A percentile compares a stretch with the other conserved stretches of the same genome.
Conservation (phyloP, 2,888 invertebrate genomes). For the Acanthopleura granulata region DNA sequence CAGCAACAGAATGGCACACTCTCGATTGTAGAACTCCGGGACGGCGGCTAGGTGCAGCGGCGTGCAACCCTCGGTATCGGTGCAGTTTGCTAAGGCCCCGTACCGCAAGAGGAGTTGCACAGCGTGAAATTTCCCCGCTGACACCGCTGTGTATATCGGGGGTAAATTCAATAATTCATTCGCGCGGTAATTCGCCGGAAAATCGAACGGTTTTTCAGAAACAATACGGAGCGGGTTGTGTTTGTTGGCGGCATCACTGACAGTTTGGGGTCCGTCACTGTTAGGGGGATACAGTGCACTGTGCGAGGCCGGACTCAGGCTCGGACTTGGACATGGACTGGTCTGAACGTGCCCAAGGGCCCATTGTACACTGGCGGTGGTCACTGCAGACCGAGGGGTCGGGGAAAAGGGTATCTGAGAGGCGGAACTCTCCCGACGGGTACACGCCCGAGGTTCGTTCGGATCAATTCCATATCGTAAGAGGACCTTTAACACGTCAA, state of each 20-base stretch:
- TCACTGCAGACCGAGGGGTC: not conserved
- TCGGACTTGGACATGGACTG: not conserved
- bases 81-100: constrained; percentile 73
- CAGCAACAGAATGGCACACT: constrained; percentile 72
- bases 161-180: constrained; percentile 74
- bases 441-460: constrained; percentile 70
- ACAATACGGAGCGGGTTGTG: not conserved
- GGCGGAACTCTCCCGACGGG: not conserved
- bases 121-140: constrained; percentile 72
- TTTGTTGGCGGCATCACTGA: not conserved
- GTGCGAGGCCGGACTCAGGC: not conserved
- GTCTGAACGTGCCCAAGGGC: not conserved
- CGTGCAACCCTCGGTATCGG: constrained; percentile 74
- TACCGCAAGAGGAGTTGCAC: constrained; percentile 73
- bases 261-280: not conserved
- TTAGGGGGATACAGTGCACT: not conserved
- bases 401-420: not conserved
- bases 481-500: constrained; percentile 73
- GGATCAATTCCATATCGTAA: constrained; percentile 75
- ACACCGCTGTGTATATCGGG: constrained; percentile 75
- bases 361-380: not conserved
- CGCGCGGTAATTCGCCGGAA: constrained; percentile 70
- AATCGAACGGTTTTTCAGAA: constrained; percentile 27
- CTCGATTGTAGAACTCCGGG: constrained; percentile 73
- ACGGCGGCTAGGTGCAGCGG: constrained; percentile 75